Evolutionary conservation across 2,113 vertebrate species (phyloP).

Genomic region (Hystrix brachyura): DNA sequence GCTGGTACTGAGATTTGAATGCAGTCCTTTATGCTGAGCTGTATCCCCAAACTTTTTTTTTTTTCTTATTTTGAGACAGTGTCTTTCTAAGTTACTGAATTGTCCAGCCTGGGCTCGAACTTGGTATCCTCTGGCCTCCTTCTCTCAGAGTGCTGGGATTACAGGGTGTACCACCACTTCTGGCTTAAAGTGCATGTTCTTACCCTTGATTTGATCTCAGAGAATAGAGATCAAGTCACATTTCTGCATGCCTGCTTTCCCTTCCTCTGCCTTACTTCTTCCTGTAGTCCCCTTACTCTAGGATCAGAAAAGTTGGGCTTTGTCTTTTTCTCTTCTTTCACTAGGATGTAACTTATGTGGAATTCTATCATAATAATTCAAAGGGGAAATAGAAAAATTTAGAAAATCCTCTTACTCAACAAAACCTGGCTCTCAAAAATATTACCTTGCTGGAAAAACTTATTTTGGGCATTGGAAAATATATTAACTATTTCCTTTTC

Average conservation of each 20-base stretch:
- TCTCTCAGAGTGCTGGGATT: background rate
- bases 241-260: background rate
- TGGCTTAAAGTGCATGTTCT: background rate
- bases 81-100: background rate
- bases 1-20: background rate
- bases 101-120: background rate
- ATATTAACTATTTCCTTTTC: background rate
- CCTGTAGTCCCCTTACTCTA: background rate
- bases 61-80: background rate
- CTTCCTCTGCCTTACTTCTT: slow-evolving; percentile 9
- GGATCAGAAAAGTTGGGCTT: background rate
- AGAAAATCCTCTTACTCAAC: slow-evolving; percentile 52
- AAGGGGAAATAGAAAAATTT: slow-evolving; percentile 31
- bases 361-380: slow-evolving; percentile 22
- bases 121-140: background rate
- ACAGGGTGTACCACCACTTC: background rate
- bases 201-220: background rate
- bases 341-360: background rate
- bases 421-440: slow-evolving; percentile 55
- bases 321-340: background rate
- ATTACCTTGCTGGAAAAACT: slow-evolving; percentile 37
- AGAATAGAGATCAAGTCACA: background rate
- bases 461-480: slow-evolving; percentile 50
- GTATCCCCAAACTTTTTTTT: background rate
- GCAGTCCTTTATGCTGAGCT: background rate